phyloP scores from a whole-genome alignment of 2,113 vertebrate species.

The Symphodus melops region DNA sequence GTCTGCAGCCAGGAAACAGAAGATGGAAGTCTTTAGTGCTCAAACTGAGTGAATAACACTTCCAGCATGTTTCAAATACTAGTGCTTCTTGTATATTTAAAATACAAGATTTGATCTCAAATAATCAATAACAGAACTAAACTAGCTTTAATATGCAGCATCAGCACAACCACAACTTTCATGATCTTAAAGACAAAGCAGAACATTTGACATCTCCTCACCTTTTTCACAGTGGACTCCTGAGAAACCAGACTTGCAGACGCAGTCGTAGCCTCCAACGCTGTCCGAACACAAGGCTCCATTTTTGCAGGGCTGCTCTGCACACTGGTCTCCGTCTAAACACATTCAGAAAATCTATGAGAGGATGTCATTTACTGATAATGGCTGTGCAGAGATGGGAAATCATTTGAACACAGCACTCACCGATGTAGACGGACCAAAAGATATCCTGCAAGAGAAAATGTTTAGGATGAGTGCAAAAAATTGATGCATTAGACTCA shows the following conservation, averaged over 20 bases:
- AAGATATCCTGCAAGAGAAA: constrained; percentile 83
- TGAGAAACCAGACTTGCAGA: constrained; percentile 83
- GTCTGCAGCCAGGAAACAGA: constrained; percentile 61
- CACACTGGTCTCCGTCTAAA: constrained; percentile 85
- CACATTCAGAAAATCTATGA: constrained; percentile 5
- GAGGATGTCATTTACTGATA: background rate
- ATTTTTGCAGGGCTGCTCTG: constrained; percentile 81
- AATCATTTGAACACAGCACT: constrained; percentile 53
- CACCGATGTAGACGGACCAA: constrained; percentile 86
- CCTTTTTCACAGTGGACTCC: constrained; percentile 82
- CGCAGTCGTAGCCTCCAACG: constrained; percentile 84
- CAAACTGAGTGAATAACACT: background rate
- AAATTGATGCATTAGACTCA: background rate
- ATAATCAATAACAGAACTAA: too few species aligned
- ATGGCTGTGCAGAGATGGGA: background rate
- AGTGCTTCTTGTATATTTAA: too few species aligned
- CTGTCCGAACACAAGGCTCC: constrained; percentile 86
- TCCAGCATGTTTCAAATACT: too few species aligned
- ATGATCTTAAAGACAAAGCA: too few species aligned
- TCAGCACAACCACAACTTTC: too few species aligned
- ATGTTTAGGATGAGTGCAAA: background rate
- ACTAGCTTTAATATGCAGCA: too few species aligned
- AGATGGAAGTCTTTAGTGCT: background rate
- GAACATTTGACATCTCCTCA: constrained; percentile 6
- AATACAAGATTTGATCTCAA: too few species aligned